These are phyloP conservation scores for Bombylius discolor DNA, from an alignment of 2,888 invertebrate species.

Conservation along the genomic window DNA sequence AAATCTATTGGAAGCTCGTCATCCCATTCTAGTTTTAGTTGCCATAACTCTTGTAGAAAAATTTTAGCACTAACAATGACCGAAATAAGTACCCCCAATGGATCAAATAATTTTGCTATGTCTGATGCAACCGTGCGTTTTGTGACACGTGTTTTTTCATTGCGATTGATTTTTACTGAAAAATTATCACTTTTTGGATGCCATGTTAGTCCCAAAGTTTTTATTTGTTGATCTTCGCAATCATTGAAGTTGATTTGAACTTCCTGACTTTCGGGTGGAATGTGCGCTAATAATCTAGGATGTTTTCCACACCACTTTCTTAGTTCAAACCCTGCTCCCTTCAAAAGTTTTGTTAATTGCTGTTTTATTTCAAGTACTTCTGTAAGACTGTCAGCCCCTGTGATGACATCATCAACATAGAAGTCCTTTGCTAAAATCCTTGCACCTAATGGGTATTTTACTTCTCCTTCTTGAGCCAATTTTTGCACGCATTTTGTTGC, in stretches of 20 bases:
- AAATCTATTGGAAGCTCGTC: not conserved
- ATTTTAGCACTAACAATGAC: not conserved
- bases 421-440: too few species aligned
- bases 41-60: conserved; percentile 2
- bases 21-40: conserved; percentile 2
- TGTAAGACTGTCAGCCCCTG: too few species aligned
- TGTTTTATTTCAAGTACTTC: too few species aligned
- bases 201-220: conserved; percentile 4
- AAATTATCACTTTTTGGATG: conserved; percentile 7
- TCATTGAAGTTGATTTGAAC: not conserved
- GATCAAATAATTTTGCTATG: conserved; percentile 5
- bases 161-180: conserved; percentile 3
- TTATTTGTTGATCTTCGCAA: not conserved
- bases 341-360: too few species aligned
- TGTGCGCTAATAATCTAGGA: not conserved
- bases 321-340: too few species aligned
- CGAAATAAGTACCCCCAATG: conserved; percentile 1
- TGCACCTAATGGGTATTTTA: too few species aligned
- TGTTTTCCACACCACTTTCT: too few species aligned
- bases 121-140: conserved; percentile 2
- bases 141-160: not conserved
- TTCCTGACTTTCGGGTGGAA: not conserved
- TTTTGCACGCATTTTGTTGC: too few species aligned
- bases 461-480: too few species aligned
- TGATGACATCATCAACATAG: too few species aligned